Evolutionary conservation across 2,797 vertebrate species (phyloP), one percentile per base, ranked within the genome.

Genomic region (Acrocephalus scirpaceus): DNA sequence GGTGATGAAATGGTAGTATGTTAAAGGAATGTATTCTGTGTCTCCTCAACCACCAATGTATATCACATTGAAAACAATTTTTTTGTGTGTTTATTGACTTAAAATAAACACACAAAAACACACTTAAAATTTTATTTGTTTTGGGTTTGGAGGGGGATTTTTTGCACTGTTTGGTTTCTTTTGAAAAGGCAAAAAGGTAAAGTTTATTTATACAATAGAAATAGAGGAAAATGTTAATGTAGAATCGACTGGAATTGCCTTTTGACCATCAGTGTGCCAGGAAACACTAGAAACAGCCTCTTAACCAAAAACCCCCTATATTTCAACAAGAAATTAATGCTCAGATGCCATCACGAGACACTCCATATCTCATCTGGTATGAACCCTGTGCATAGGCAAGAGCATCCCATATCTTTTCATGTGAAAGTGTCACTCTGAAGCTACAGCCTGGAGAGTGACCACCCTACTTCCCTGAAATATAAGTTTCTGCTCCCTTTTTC

Each of bases 291-390:
- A 10, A 81, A 11, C 1, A 56, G 4, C 18, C 18, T 62, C 60
- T 75, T 57, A 69, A 45, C 7, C 5, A n/a, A 48, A 75, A 38
- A 22, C 0, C 0, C 3, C 5, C 4, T 17, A 4, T 5, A 45
- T 70, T 83, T 86, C 15, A 76, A 47, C 5, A n/a, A 70, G 11
- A 91, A 85, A 87, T 44, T 47, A 57, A 87, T 77, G 27, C 14
- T 87, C 36, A 42, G 18, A 7, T 61, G 11, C 22, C 15, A 40
- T 36, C 38, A 81, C 17, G 38, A 77, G 30, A 38, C 34, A 72
- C 16, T 78, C 21, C 10, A 6, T 22, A 60, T 67, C 22, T 60
- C 12, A 50, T 29, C 60, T 50, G 9, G 3, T 56, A 56, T 17
- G 29, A 90, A 42, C 16, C 29, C 7, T 18, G 11, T 16, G 12